phyloP scores from a whole-genome alignment of 2,113 vertebrate genomes.

The Marmota flaviventris region DNA sequence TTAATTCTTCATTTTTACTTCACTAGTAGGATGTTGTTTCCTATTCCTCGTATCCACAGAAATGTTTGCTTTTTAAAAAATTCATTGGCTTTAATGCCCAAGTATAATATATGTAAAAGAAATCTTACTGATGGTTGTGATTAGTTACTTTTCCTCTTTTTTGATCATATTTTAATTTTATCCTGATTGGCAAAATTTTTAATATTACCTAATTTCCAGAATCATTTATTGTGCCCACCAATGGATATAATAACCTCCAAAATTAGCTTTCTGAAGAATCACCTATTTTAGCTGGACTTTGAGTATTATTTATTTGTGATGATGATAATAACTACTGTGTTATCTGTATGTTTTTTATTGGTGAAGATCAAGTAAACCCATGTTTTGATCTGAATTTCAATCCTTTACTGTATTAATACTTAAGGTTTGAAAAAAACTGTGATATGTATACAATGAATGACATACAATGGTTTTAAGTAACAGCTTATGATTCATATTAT shows the following conservation, averaged over 20 bases:
- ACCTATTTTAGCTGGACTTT: neutral
- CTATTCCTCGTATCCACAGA: neutral
- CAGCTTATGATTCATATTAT: neutral
- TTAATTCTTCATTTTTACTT: conserved; percentile 14
- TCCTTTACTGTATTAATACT: neutral
- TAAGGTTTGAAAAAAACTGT: neutral
- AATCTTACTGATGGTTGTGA: neutral
- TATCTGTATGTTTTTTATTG: neutral
- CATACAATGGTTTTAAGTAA: neutral
- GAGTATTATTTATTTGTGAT: neutral
- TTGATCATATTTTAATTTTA: conserved; percentile 44
- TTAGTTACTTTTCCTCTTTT: neutral
- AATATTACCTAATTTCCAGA: neutral
- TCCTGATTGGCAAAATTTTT: conserved; percentile 48
- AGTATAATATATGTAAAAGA: conserved; percentile 26
- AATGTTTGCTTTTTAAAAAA: conserved; percentile 22
- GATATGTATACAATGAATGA: neutral
- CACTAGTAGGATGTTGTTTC: conserved; percentile 12
- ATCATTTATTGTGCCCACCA: neutral
- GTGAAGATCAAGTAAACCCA: neutral
- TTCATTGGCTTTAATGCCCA: neutral
- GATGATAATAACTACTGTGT: neutral
- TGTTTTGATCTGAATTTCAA: conserved; percentile 48
- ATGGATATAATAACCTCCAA: neutral
- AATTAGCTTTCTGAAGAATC: conserved; percentile 40